Base-by-base conservation (phyloP, 2,797 vertebrate species). In the Falco novaeseelandiae region DNA sequence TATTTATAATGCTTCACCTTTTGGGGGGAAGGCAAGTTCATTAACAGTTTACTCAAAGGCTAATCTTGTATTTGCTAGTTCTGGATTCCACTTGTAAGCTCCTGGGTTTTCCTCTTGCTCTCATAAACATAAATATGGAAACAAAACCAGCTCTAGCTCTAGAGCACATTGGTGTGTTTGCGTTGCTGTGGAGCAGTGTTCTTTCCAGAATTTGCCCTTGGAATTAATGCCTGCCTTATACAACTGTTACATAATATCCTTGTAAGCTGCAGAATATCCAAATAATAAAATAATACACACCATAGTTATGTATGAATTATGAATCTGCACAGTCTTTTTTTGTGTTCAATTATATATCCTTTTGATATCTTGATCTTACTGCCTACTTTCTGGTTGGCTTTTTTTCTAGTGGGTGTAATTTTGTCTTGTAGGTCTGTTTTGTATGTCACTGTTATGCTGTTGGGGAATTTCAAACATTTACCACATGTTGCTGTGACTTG, bases 1-100 rank as follows among this genome's bases (percentile, higher is more conserved):
- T 78, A 48, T 86, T 97, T 72, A 73, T 78, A 78, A 63, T 51
- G 25, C 59, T 92, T 84, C 63, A 89, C 58, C 70, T 91, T 84
- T 49, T 80, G 62, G 4, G 29, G 73, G 10, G 14, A 14, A 92
- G 86, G 51, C 54, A 83, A 88, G 36, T 89, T 90, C 74, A 62
- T 91, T 93, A 93, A 51, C 54, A 49, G 65, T 74, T 92, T 79
- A 72, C 58, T 89, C 26, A 46, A 67, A 74, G 73, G 65, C 86
- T 93, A 32, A 72, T 87, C 55, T 84, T 84, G 25, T 8, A 29
- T 92, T 88, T 96, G 57, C 84, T 71, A 1, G 12, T 70, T 88
- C 76, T 93, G 91, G 38, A 81, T 81, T 86, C 36, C 18, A 9
- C 23, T 86, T 74, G 66, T 90, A 87, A 91, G 51, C 55, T 83